phyloP scores from a whole-genome alignment of 2,888 invertebrate genomes.

The Xylota segnis region DNA sequence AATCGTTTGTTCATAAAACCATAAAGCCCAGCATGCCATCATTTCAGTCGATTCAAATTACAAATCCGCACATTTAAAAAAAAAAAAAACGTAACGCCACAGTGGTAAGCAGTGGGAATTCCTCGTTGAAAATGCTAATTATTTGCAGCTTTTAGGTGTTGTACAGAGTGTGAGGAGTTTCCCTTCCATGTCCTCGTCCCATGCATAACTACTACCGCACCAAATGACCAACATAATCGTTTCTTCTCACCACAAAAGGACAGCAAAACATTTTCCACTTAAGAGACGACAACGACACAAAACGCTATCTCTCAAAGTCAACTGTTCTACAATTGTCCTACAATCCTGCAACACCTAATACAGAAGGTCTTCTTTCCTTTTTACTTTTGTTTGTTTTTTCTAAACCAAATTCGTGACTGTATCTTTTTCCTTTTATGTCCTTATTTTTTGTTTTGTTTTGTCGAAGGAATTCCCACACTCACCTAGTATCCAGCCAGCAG shows the following conservation, averaged over 20 bases:
- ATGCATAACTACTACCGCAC: conserved; percentile 8
- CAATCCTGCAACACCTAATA: conserved; percentile 66
- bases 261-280: conserved; percentile 71
- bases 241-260: conserved; percentile 66
- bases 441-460: conserved; percentile 41
- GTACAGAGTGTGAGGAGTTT: not conserved
- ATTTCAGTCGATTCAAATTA: no score
- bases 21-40: no score
- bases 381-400: no score
- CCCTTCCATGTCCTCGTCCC: not conserved
- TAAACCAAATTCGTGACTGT: conserved; percentile 62
- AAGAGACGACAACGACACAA: conserved; percentile 70
- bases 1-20: no score
- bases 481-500: conserved; percentile 40
- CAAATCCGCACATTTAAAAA: not conserved
- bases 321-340: conserved; percentile 71
- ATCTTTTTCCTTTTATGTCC: conserved; percentile 40
- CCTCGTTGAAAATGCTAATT: not conserved
- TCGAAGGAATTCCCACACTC: conserved; percentile 58
- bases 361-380: conserved; percentile 41
- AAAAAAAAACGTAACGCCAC: not conserved
- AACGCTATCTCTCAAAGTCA: conserved; percentile 69
- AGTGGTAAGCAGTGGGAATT: not conserved
- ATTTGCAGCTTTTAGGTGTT: not conserved
- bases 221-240: conserved; percentile 68